These are phyloP conservation scores for Drosophila yakuba DNA, from an alignment of 1,140 invertebrate species.

Conservation along the genomic window DNA sequence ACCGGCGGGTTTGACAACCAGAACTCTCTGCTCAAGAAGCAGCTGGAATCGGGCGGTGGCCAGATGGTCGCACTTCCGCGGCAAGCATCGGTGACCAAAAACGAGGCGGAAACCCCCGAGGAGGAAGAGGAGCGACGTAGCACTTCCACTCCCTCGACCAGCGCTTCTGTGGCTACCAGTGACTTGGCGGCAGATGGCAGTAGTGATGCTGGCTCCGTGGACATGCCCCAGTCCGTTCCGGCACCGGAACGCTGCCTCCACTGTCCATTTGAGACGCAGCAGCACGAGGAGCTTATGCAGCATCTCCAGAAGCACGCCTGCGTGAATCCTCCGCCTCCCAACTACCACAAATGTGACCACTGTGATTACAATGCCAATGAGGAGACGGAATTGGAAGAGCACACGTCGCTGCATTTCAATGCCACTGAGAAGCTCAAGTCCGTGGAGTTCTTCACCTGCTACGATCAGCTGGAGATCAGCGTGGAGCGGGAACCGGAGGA, in stretches of 20 bases:
- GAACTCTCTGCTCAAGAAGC: constrained; percentile 77
- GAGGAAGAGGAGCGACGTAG: constrained; percentile 60
- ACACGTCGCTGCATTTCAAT: constrained; percentile 78
- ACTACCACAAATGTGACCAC: constrained; percentile 90
- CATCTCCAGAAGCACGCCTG: constrained; percentile 89
- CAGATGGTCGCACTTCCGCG: constrained; percentile 14
- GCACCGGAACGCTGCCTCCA: constrained; percentile 88
- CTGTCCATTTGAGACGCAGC: constrained; percentile 84
- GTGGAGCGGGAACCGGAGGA: constrained; percentile 55
- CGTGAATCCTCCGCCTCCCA: constrained; percentile 88
- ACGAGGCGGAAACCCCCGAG: constrained; percentile 15
- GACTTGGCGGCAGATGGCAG: constrained; percentile 70
- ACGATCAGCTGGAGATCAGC: constrained; percentile 80
- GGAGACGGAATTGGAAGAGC: constrained; percentile 66
- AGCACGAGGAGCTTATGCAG: constrained; percentile 56
- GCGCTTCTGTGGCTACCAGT: constrained; percentile 72
- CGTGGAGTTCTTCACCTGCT: constrained; percentile 77
- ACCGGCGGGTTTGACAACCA: constrained; percentile 55
- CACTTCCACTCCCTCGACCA: constrained; percentile 69
- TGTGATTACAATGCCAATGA: constrained; percentile 91
- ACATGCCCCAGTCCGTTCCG: constrained; percentile 86
- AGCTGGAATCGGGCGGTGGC: constrained; percentile 67
- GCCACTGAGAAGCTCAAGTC: constrained; percentile 73
- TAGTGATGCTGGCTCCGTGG: constrained; percentile 67
- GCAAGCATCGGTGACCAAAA: constrained; percentile 22